A percentile compares a stretch with the other conserved stretches of the same genome.
Conservation (phyloP, 2,113 vertebrate genomes). For the Saccopteryx leptura region DNA sequence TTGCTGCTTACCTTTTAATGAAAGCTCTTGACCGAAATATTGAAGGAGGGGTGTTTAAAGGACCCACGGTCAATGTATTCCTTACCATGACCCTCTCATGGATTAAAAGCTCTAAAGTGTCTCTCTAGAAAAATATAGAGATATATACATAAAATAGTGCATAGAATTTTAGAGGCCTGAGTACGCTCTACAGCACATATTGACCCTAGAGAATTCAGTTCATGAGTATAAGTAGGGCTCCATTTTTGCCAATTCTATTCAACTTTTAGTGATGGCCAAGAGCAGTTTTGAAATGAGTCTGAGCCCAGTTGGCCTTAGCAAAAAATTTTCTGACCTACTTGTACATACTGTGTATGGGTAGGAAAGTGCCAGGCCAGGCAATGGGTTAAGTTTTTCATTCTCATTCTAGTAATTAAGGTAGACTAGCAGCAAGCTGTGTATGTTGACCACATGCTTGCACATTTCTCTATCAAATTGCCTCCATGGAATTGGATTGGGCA, state of each 20-base stretch:
- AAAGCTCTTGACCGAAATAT: constrained; percentile 55
- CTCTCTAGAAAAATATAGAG: not conserved
- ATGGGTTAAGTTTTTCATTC: not conserved
- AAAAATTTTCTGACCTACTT: not conserved
- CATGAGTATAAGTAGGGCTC: not conserved
- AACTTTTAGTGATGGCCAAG: not conserved
- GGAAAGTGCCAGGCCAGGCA: not conserved
- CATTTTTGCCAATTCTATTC: not conserved
- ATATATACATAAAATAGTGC: not conserved
- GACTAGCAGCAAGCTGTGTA: not conserved
- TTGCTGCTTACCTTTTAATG: not conserved
- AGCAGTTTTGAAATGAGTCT: not conserved
- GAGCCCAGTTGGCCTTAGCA: not conserved
- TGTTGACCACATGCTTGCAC: not conserved
- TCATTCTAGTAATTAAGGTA: not conserved
- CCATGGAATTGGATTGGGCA: not conserved
- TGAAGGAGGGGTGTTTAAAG: constrained; percentile 1
- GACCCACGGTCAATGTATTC: not conserved
- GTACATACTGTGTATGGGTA: rapidly evolving
- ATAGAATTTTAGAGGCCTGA: not conserved
- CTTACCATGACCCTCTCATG: constrained; percentile 2
- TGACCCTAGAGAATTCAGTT: not conserved
- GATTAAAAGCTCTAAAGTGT: constrained; percentile 4
- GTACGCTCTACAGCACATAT: not conserved
- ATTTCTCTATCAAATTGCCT: not conserved